These are phyloP conservation scores for Anodontia alba DNA, from an alignment of 2,888 invertebrate genomes.

Conservation along the genomic window DNA sequence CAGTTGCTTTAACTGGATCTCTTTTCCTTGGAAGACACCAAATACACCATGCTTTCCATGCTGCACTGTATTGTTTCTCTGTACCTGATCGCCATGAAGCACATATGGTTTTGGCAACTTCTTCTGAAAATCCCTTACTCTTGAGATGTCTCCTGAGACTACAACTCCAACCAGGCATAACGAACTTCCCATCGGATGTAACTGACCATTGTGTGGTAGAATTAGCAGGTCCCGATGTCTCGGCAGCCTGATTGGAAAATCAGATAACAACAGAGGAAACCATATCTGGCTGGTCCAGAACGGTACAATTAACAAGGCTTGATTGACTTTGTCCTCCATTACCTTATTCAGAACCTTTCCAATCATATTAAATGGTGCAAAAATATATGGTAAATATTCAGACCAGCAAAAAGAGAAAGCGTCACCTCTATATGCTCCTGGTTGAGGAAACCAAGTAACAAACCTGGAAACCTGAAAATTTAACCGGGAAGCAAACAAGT, in stretches of 20 bases:
- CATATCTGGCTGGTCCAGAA: constrained; percentile 48
- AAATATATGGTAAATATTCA: constrained; percentile 44
- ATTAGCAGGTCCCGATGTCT: constrained; percentile 38
- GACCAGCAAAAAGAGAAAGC: constrained; percentile 46
- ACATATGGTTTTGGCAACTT: constrained; percentile 25
- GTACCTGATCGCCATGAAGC: constrained; percentile 32
- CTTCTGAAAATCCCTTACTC: constrained; percentile 37
- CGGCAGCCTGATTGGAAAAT: constrained; percentile 45
- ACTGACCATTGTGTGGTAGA: constrained; percentile 31
- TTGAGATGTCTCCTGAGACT: constrained; percentile 45
- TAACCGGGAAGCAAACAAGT: too few relatives aligned
- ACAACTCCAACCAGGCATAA: constrained; percentile 25
- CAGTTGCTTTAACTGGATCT: constrained; percentile 37
- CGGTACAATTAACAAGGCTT: constrained; percentile 40
- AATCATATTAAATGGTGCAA: constrained; percentile 38
- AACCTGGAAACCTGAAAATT: too few relatives aligned
- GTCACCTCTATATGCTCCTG: constrained; percentile 22
- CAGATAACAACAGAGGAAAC: constrained; percentile 44
- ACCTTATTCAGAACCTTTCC: constrained; percentile 34
- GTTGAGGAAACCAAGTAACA: too few relatives aligned
- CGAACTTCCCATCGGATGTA: constrained; percentile 30
- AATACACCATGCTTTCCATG: constrained; percentile 45
- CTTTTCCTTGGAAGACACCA: constrained; percentile 40
- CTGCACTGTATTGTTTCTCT: constrained; percentile 36
- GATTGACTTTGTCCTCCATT: constrained; percentile 24